These are phyloP conservation scores for Anticlea derivata DNA, from an alignment of 2,888 invertebrate species.

Conservation along the genomic window DNA sequence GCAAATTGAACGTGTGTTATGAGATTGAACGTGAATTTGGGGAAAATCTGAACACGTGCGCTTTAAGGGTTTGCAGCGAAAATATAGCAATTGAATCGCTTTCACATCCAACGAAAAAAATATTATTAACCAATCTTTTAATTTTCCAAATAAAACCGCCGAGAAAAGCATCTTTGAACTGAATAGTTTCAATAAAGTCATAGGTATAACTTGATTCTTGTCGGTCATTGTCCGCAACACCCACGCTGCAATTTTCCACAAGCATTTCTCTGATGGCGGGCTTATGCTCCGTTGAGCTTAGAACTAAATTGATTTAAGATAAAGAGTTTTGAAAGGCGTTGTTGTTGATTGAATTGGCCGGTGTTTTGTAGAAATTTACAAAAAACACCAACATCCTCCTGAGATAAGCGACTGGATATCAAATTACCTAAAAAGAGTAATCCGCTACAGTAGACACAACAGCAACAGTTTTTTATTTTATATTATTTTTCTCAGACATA, in stretches of 20 bases:
- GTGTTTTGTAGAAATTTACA: too few species aligned
- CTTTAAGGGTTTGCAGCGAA: background rate
- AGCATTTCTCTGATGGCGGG: slow-evolving; percentile 14
- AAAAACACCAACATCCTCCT: too few species aligned
- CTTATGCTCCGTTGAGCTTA: slow-evolving; percentile 18
- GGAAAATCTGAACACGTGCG: too few species aligned
- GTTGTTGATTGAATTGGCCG: background rate
- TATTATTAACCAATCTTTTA: too few species aligned
- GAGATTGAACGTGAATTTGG: background rate
- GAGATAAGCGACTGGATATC: too few species aligned
- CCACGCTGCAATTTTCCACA: slow-evolving; percentile 41
- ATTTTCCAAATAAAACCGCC: background rate
- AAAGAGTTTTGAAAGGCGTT: slow-evolving; percentile 6
- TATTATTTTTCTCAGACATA: too few species aligned
- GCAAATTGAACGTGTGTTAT: slow-evolving; percentile 16
- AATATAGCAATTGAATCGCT: too few species aligned
- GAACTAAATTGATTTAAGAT: slow-evolving; percentile 11
- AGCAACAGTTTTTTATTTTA: too few species aligned
- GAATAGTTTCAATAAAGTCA: slow-evolving; percentile 5
- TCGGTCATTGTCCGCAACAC: slow-evolving; percentile 44
- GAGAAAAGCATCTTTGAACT: background rate
- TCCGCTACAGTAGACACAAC: too few species aligned
- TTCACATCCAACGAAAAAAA: too few species aligned
- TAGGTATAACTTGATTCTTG: slow-evolving; percentile 40
- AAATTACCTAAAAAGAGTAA: too few species aligned